phyloP scores from a whole-genome alignment of 2,888 invertebrate genomes.

The Nasonia oneida region DNA sequence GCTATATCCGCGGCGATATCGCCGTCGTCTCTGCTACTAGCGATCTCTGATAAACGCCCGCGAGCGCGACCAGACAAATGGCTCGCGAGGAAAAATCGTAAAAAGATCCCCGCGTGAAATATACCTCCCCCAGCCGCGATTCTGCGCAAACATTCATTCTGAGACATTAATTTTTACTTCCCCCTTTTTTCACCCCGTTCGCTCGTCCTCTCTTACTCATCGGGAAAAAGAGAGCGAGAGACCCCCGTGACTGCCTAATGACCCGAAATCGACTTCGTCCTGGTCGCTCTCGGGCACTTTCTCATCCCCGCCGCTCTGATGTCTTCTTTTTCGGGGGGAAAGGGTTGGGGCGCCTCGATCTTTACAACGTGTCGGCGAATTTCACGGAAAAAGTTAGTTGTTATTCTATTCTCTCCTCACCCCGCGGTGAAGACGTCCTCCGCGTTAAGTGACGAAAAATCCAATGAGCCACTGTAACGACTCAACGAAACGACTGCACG shows the following conservation, averaged over 20 bases:
- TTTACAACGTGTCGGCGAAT: conserved; percentile 6
- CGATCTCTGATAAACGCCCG: conserved; percentile 55
- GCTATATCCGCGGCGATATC: conserved; percentile 43
- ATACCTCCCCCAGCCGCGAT: conserved; percentile 61
- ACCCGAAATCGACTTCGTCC: conserved; percentile 69
- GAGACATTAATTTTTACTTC: conserved; percentile 79
- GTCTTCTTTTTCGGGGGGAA: conserved; percentile 63
- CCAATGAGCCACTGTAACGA: conserved; percentile 52
- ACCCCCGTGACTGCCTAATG: conserved; percentile 74
- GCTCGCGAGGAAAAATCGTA: conserved; percentile 76
- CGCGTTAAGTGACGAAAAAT: conserved; percentile 53
- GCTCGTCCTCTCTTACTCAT: conserved; percentile 58
- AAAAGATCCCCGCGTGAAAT: conserved; percentile 65
- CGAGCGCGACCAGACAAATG: conserved; percentile 69
- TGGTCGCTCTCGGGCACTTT: conserved; percentile 38
- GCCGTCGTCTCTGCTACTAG: not conserved
- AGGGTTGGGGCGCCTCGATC: not conserved
- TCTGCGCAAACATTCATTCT: conserved; percentile 76
- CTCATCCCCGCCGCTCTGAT: conserved; percentile 56
- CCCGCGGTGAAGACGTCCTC: conserved; percentile 33
- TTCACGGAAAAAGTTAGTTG: not conserved
- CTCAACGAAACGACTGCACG: conserved; percentile 49
- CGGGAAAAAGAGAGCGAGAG: conserved; percentile 26
- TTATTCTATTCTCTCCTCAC: not conserved
- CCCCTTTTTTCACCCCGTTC: conserved; percentile 63